phyloP scores from a whole-genome alignment of 2,888 invertebrate species.

The Leptinotarsa tumamoca region DNA sequence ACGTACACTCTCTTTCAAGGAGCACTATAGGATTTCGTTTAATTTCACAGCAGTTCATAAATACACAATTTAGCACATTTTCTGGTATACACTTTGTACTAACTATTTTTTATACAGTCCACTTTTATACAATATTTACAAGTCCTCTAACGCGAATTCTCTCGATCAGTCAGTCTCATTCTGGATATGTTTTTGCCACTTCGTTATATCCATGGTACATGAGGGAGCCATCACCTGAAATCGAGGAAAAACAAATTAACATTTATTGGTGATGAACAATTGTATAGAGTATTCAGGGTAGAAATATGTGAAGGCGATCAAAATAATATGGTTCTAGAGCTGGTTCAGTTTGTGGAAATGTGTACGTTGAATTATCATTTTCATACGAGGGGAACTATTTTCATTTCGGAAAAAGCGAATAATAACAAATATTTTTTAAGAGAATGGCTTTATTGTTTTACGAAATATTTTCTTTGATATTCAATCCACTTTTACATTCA shows the following conservation, averaged over 20 bases:
- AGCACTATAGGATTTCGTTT: slow-evolving; percentile 28
- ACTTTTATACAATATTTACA: slow-evolving; percentile 51
- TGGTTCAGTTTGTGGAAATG: too few relatives aligned
- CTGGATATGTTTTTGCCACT: slow-evolving; percentile 56
- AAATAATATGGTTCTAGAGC: too few relatives aligned
- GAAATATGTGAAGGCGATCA: too few relatives aligned
- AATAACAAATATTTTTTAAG: too few relatives aligned
- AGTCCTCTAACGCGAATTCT: slow-evolving; percentile 26
- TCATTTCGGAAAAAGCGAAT: too few relatives aligned
- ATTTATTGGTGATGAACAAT: too few relatives aligned
- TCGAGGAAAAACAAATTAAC: neutral
- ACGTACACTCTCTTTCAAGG: slow-evolving; percentile 16
- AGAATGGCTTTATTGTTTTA: too few relatives aligned
- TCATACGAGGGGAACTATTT: too few relatives aligned
- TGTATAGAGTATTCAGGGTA: too few relatives aligned
- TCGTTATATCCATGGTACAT: slow-evolving; percentile 39
- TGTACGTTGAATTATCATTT: too few relatives aligned
- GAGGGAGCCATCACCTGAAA: slow-evolving; percentile 37
- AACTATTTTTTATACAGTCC: slow-evolving; percentile 40
- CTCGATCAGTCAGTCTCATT: slow-evolving; percentile 58
- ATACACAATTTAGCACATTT: slow-evolving; percentile 49
- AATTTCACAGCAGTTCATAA: slow-evolving; percentile 39
- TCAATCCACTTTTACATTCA: too few relatives aligned
- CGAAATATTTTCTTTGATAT: too few relatives aligned
- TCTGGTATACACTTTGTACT: slow-evolving; percentile 51